phyloP scores from a whole-genome alignment of 2,888 invertebrate genomes.

The Dolomedes plantarius region DNA sequence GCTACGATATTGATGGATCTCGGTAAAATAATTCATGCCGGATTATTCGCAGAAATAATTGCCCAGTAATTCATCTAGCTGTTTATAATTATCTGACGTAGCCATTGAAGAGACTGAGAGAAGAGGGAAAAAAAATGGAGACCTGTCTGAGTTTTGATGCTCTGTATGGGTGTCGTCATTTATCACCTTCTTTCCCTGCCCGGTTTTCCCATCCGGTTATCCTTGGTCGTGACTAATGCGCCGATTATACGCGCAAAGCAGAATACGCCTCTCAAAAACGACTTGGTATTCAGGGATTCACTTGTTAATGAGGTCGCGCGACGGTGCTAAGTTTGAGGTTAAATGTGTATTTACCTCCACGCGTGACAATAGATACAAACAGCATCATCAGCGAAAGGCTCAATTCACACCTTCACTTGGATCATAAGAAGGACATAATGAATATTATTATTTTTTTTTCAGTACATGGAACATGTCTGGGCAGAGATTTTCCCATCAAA shows the following conservation, averaged over 20 bases:
- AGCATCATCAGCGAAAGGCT: too few relatives aligned
- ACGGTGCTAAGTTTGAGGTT: neutral
- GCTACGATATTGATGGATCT: conserved; percentile 66
- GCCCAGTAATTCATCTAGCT: conserved; percentile 62
- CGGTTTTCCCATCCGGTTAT: conserved; percentile 43
- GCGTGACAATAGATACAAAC: too few relatives aligned
- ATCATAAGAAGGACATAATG: too few relatives aligned
- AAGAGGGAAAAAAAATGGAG: conserved; percentile 17
- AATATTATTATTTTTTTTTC: too few relatives aligned
- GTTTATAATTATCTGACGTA: conserved; percentile 67
- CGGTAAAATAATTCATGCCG: conserved; percentile 57
- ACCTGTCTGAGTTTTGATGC: conserved; percentile 64
- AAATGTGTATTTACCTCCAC: too few relatives aligned
- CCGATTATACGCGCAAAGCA: conserved; percentile 52
- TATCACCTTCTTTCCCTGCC: conserved; percentile 36
- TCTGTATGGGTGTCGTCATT: conserved; percentile 41
- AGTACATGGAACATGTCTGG: too few relatives aligned
- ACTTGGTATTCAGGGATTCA: conserved; percentile 28
- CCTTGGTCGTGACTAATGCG: conserved; percentile 60
- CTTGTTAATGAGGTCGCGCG: conserved; percentile 45
- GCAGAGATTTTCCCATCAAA: too few relatives aligned
- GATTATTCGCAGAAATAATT: conserved; percentile 68
- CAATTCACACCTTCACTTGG: too few relatives aligned
- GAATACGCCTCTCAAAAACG: conserved; percentile 59
- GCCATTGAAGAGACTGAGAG: conserved; percentile 1